Base-by-base conservation (phyloP, 2,888 invertebrate genomes). In the Drosophila tanythrix region DNA sequence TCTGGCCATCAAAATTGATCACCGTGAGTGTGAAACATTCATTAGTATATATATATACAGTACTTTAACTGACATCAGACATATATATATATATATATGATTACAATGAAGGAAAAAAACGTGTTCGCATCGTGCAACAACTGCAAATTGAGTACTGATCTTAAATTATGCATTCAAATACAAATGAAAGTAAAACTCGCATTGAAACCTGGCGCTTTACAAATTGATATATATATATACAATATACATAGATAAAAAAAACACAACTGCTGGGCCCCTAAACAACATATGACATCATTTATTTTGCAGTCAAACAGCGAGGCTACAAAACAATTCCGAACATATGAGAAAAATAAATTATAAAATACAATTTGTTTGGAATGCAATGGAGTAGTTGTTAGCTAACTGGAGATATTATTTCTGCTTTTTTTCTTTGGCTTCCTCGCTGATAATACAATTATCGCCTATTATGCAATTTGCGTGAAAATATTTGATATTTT, bases 131-230 rank as follows among this genome's bases (percentile, higher is more conserved):
- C 67, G 46, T 38, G 60, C 56, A 58, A 60, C 60, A 63, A 74
- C 57, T 82, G 63, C 70, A 71, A 72, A 76, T 68, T 10, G 18
- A 36, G 36, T 46, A 57, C 59, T 50, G 56, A 76, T 80, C 71
- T 82, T 83, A 76, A 84, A 74, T 81, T 86, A 86, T 84, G 84
- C 89, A 84, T 73, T 63, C 57, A 72, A 86, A 76, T 62, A 74
- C 75, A 81, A 84, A 85, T 66, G 85, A 85, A 85, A 89, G 85
- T 85, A 85, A 85, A 87, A 85, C 71, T 88, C 80, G 67, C 82
- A 89, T 74, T 84, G 71, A 70, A 68, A 63, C 88, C 82, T 66
- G 83, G 77, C 88, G 82, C 88, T 76, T 60, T 61, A 71, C 63
- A 35, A 51, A 75, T 58, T 53, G 6, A 13, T 53, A 15, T 35